Conservation (phyloP, 2,888 invertebrate species). For the Oegoconia quadripuncta region DNA sequence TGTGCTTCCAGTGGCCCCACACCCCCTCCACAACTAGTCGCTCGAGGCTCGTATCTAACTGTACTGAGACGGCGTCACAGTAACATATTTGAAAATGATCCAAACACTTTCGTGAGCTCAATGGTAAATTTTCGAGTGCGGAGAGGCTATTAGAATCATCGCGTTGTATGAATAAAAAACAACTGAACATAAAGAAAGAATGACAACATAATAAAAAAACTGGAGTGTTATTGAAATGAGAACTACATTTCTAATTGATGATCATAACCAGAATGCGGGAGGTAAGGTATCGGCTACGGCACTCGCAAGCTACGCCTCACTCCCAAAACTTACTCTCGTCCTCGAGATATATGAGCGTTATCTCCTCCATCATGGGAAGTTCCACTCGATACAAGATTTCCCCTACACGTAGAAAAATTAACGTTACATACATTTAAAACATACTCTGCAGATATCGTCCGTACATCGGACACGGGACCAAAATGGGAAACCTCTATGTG, state of each 20-base stretch:
- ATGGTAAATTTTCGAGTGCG: constrained; percentile 66
- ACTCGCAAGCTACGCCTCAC: constrained; percentile 83
- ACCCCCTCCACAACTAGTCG: constrained; percentile 8
- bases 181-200: constrained; percentile 65
- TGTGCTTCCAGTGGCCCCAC: constrained; percentile 68
- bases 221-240: constrained; percentile 78
- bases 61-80: constrained; percentile 29
- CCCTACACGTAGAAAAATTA: constrained; percentile 82
- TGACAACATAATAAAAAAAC: constrained; percentile 66
- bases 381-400: constrained; percentile 96
- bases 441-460: constrained; percentile 36
- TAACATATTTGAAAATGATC: constrained; percentile 44
- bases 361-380: constrained; percentile 96
- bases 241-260: constrained; percentile 79
- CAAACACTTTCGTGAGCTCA: constrained; percentile 58
- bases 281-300: constrained; percentile 80
- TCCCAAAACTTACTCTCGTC: constrained; percentile 86
- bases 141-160: constrained; percentile 67
- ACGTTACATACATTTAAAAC: constrained; percentile 71
- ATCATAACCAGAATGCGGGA: constrained; percentile 81
- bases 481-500: constrained; percentile 16
- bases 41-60: constrained; percentile 11
- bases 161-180: constrained; percentile 65
- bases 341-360: constrained; percentile 96
- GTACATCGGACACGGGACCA: constrained; percentile 25